Percentiles rank a stretch among this genome's conserved stretches.
Evolutionary conservation across 2,113 vertebrate genomes (phyloP).

Genomic region (Myotis yumanensis): DNA sequence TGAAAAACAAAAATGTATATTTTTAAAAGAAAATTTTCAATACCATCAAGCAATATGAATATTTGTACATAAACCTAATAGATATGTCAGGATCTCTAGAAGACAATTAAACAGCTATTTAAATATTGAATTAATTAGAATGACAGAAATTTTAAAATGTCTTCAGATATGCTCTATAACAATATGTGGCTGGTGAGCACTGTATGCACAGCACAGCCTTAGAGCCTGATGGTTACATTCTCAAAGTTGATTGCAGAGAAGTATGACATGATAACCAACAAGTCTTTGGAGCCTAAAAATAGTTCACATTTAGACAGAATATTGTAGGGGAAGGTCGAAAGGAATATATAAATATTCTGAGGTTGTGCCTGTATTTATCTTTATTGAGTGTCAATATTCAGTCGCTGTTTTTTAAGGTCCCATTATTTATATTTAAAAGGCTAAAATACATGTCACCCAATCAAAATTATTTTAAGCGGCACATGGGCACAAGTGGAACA

Average conservation of each 20-base stretch:
- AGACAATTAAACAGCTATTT: constrained; percentile 2
- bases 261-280: not conserved
- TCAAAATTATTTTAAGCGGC: not conserved
- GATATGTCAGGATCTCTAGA: not conserved
- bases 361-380: not conserved
- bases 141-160: not conserved
- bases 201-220: not conserved
- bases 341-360: not conserved
- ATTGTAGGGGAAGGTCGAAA: not conserved
- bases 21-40: constrained; percentile 1
- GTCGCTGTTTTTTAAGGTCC: not conserved
- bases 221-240: not conserved
- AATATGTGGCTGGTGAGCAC: not conserved
- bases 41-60: not conserved
- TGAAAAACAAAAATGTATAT: not conserved
- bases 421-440: constrained; percentile 26
- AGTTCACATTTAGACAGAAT: not conserved
- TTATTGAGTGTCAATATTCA: not conserved
- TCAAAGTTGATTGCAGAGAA: not conserved
- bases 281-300: not conserved
- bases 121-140: not conserved
- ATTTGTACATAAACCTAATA: constrained; percentile 2
- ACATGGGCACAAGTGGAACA: not conserved
- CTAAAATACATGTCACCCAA: not conserved
- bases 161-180: not conserved